Percentiles rank a stretch among this genome's conserved stretches.
phyloP scores from a whole-genome alignment of 1,140 invertebrate species.

The Chironomus tepperi region DNA sequence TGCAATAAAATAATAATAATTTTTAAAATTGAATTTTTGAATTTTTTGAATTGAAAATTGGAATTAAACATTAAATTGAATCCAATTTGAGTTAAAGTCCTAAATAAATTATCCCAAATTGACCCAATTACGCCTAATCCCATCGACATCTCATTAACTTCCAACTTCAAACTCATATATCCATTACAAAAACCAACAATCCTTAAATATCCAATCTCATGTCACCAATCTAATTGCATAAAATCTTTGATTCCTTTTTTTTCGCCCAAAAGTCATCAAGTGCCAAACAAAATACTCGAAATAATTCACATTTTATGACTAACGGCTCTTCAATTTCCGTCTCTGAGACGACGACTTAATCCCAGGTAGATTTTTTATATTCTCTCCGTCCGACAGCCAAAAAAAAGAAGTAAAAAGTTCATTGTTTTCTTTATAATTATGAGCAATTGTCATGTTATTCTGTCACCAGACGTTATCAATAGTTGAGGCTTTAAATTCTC shows the following conservation, averaged over 20 bases:
- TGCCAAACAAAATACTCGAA: not conserved
- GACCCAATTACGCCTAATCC: too few species aligned
- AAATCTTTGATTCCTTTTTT: not conserved
- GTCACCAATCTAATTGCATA: constrained; percentile 12
- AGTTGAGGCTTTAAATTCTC: not conserved
- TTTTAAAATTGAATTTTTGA: too few species aligned
- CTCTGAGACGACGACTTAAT: not conserved
- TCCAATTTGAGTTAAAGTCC: too few species aligned
- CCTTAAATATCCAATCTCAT: not conserved
- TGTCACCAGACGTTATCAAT: constrained; percentile 10
- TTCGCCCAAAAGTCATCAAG: not conserved
- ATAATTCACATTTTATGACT: not conserved
- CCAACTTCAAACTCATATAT: too few species aligned
- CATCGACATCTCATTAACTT: too few species aligned
- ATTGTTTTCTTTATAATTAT: not conserved
- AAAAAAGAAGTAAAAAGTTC: not conserved
- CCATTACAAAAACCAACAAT: not conserved
- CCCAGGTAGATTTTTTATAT: not conserved
- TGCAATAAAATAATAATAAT: too few species aligned
- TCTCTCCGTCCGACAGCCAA: not conserved
- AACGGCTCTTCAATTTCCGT: not conserved
- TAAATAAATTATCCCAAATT: too few species aligned
- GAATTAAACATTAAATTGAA: too few species aligned
- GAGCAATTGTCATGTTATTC: not conserved
- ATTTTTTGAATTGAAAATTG: too few species aligned